Conservation (phyloP, 2,888 invertebrate species). For the Phyllotreta striolata region DNA sequence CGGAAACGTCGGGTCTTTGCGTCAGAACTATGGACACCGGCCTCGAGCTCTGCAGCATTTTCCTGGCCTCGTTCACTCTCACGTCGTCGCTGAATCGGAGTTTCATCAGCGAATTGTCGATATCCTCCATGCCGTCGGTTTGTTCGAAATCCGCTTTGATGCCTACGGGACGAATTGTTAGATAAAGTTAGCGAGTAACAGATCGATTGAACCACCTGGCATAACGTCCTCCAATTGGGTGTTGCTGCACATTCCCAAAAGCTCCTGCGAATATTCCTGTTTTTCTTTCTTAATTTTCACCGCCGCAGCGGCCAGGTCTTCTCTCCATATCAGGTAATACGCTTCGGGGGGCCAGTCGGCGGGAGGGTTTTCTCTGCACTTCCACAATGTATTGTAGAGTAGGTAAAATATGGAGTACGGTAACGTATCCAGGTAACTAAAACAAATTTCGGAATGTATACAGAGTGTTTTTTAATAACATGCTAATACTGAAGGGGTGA, state of each 20-base stretch:
- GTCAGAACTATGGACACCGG: constrained; percentile 86
- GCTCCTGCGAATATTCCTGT: constrained; percentile 38
- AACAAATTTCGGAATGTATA: constrained; percentile 1
- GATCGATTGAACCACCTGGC: constrained; percentile 30
- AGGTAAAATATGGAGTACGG: constrained; percentile 77
- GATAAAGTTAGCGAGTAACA: background rate
- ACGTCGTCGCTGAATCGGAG: constrained; percentile 72
- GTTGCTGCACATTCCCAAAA: constrained; percentile 41
- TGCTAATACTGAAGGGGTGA: too few relatives aligned
- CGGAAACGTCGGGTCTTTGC: constrained; percentile 92
- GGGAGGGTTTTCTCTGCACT: constrained; percentile 75
- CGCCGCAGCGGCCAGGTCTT: constrained; percentile 72
- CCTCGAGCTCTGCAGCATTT: constrained; percentile 84
- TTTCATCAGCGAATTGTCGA: constrained; percentile 64
- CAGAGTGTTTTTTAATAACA: background rate
- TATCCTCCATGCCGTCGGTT: constrained; percentile 68
- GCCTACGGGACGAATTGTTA: constrained; percentile 17
- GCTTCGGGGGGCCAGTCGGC: constrained; percentile 76
- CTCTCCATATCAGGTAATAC: constrained; percentile 75
- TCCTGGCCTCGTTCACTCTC: constrained; percentile 83
- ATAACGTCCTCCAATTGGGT: constrained; percentile 40
- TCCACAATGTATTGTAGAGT: constrained; percentile 73
- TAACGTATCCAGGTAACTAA: constrained; percentile 72
- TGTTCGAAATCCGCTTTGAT: constrained; percentile 41
- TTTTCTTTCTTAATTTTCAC: constrained; percentile 51